Evolutionary conservation across 2,888 invertebrate genomes (phyloP).

Genomic region (Tuberolachnus salignus): DNA sequence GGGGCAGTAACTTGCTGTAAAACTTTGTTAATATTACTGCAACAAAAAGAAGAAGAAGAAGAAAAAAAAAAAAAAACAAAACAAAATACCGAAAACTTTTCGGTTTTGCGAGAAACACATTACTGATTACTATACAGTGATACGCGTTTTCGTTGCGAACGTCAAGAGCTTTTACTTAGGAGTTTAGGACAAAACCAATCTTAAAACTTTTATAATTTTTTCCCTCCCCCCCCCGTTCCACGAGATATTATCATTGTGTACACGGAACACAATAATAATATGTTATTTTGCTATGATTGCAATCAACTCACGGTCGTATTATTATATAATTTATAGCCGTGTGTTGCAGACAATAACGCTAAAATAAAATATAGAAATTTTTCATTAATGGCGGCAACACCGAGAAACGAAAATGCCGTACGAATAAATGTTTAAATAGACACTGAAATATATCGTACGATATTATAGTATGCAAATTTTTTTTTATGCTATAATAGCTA

Average conservation of each 20-base stretch:
- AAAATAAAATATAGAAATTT: no score
- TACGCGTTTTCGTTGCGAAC: conserved; percentile 11
- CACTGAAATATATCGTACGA: no score
- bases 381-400: no score
- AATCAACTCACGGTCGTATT: not conserved
- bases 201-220: conserved; percentile 38
- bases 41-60: no score
- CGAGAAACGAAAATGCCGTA: no score
- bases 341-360: no score
- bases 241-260: not conserved
- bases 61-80: conserved; percentile 33
- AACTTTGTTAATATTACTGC: conserved; percentile 46
- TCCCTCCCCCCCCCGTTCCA: not conserved
- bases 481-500: no score
- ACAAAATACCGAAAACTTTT: conserved; percentile 15
- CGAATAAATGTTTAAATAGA: no score
- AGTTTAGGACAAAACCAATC: conserved; percentile 41
- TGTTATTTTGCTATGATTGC: not conserved
- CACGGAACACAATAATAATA: conserved; percentile 8
- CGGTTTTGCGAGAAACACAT: conserved; percentile 14
- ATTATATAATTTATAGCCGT: not conserved
- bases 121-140: conserved; percentile 34
- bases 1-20: conserved; percentile 22
- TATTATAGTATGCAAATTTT: no score
- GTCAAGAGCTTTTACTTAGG: conserved; percentile 34